Percentiles rank a stretch among this genome's conserved stretches.
These are phyloP conservation scores for Meliscaeva auricollis DNA, from an alignment of 2,888 invertebrate genomes.

Conservation along the genomic window DNA sequence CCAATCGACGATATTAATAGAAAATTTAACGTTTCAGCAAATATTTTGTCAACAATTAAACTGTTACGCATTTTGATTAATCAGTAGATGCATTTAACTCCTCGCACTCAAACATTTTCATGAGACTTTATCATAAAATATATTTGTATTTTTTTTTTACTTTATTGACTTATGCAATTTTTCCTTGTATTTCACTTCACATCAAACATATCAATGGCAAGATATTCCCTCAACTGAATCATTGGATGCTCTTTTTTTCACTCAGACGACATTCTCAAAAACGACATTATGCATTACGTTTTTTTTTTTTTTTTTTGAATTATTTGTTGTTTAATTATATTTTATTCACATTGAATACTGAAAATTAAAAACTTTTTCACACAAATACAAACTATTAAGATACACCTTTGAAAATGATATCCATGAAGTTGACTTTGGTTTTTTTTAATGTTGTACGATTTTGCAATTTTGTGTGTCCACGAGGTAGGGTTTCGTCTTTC, in stretches of 20 bases:
- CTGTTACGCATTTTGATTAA: conserved; percentile 79
- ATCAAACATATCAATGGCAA: background rate
- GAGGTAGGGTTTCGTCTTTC: conserved; percentile 20
- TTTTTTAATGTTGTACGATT: background rate
- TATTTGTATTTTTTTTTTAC: background rate
- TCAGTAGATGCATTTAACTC: conserved; percentile 75
- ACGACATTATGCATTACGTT: background rate
- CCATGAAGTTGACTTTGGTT: background rate
- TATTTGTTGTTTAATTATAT: background rate
- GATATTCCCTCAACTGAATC: conserved; percentile 1
- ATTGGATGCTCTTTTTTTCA: conserved; percentile 5
- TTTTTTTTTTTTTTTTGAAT: background rate
- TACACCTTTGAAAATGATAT: conserved; percentile 3
- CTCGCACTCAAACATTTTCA: conserved; percentile 69
- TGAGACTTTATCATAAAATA: conserved; percentile 20
- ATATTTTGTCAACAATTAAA: conserved; percentile 78
- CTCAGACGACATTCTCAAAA: background rate
- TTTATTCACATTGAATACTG: background rate
- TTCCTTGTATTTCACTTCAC: background rate
- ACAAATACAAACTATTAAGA: background rate
- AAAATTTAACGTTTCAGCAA: conserved; percentile 78
- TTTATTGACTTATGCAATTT: conserved; percentile 25
- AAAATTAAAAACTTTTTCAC: background rate
- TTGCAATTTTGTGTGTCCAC: background rate
- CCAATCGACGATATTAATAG: conserved; percentile 78